Base-by-base conservation (phyloP, 2,888 invertebrate genomes). In the Serripes groenlandicus region DNA sequence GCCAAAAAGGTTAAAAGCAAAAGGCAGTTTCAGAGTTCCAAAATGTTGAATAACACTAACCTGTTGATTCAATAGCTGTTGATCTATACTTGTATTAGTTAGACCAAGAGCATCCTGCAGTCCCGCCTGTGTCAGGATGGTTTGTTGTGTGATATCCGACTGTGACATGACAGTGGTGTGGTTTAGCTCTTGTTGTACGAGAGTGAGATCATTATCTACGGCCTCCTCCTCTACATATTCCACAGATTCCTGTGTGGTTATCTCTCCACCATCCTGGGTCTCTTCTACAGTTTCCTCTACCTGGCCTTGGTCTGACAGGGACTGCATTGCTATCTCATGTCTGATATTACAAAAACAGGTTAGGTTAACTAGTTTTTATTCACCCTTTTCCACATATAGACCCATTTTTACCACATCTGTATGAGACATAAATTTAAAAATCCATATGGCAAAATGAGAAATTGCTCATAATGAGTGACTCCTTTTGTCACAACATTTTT, bases 311-410 rank as follows among this genome's bases (percentile, higher is more conserved):
- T 86, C 78, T 56, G 88, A 80, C 54, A 88, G 69, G 3, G 92
- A 91, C 87, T 94, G 95, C 85, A 95, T 92, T 23, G 95, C 95
- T 15, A 95, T 91, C 88, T 96, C 96, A 76, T 94, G 94, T 86
- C 95, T 92, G 82, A 9, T 77, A 49, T n/a, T 66, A 60, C 34
- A 80, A 30, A 1, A 68, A 28, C 1, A 23, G 56, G 23, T 56
- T 49, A n/a, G n/a, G n/a, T n/a, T n/a, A n/a, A n/a, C n/a, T n/a
- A n/a, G n/a, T n/a, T n/a, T n/a, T n/a, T 42, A 42, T 42, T 18
- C 18, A 18, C 18, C 9, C 11, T 18, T 42, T 18, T 42, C 11
- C 42, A 42, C 18, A 42, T 18, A 42, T 42, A 42, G 18, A 42
- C 18, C 42, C 9, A 11, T 18, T 42, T 11, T 42, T 9, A 42